Conservation (phyloP, 2,888 invertebrate species). For the Lochmaea crataegi region DNA sequence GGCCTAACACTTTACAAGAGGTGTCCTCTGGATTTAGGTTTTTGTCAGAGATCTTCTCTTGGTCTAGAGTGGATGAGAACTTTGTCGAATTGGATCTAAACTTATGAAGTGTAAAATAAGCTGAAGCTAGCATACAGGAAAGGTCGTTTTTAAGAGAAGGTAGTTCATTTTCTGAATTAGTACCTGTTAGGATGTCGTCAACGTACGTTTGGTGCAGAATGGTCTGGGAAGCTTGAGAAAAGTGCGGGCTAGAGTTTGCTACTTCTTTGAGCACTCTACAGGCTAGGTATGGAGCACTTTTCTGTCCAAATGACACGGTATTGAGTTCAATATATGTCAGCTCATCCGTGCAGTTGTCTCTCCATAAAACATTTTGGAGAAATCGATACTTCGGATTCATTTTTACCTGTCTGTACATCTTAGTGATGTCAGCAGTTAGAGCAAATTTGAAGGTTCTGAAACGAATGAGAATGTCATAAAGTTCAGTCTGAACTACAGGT, state of each 20-base stretch:
- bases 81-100: neutral
- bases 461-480: constrained; percentile 30
- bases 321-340: constrained; percentile 28
- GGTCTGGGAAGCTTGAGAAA: neutral
- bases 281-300: no score
- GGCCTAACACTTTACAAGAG: neutral
- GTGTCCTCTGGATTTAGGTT: neutral
- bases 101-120: neutral
- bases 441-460: constrained; percentile 31
- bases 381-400: constrained; percentile 7
- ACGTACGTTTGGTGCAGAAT: neutral
- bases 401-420: constrained; percentile 28
- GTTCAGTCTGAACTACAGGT: constrained; percentile 26
- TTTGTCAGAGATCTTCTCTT: neutral
- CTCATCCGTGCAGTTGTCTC: constrained; percentile 1
- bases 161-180: neutral
- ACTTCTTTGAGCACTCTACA: no score
- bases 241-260: neutral
- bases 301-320: no score
- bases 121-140: neutral
- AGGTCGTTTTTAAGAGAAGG: neutral
- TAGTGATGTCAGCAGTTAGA: constrained; percentile 14
- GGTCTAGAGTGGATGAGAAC: neutral
- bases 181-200: neutral
- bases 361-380: constrained; percentile 33